phyloP scores from a whole-genome alignment of 2,888 invertebrate genomes.

The Ornithoptera alexandrae region DNA sequence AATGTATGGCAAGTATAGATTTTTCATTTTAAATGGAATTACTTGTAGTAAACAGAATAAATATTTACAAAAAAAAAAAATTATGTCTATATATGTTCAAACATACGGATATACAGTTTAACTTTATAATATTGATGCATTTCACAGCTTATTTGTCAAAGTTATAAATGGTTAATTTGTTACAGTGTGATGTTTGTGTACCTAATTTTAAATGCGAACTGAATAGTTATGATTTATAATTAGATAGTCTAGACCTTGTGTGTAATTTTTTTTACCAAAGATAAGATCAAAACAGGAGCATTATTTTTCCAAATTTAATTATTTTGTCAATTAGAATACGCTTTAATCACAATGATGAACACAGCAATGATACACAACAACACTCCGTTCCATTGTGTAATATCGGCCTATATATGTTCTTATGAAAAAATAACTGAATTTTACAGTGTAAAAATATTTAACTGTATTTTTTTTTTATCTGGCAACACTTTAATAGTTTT shows the following conservation, averaged over 20 bases:
- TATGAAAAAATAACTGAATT: conserved; percentile 8
- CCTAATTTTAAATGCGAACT: too few species aligned
- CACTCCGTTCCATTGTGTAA: background rate
- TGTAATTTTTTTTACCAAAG: conserved; percentile 20
- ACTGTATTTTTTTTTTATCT: background rate
- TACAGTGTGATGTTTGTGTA: too few species aligned
- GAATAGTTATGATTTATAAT: background rate
- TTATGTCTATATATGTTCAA: too few species aligned
- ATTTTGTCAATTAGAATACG: conserved; percentile 20
- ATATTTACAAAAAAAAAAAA: too few species aligned
- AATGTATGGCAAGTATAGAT: too few species aligned
- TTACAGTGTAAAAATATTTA: background rate
- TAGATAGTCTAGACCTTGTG: background rate
- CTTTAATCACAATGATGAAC: conserved; percentile 3
- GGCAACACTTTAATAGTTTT: background rate
- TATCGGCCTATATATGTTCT: conserved; percentile 22
- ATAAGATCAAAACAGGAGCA: conserved; percentile 3
- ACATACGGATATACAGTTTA: too few species aligned
- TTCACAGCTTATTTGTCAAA: too few species aligned
- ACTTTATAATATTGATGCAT: too few species aligned
- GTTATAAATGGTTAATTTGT: too few species aligned
- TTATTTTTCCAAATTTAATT: conserved; percentile 1
- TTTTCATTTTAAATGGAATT: too few species aligned
- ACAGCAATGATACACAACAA: background rate
- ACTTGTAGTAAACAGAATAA: too few species aligned